Evolutionary conservation across 2,113 vertebrate genomes (phyloP).

Genomic region (Pangasianodon gigas): DNA sequence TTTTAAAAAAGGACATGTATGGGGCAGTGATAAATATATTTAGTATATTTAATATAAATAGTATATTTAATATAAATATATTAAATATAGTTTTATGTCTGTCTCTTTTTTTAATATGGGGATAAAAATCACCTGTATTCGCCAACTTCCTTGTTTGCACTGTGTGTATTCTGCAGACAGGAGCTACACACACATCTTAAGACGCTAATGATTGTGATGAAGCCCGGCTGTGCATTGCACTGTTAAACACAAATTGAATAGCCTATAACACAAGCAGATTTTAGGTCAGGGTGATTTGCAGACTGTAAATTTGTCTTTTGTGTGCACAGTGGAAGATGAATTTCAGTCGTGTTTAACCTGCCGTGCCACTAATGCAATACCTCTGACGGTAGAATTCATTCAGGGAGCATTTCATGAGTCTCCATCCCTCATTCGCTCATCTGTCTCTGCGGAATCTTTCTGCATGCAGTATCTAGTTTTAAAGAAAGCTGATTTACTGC

Average conservation of each 20-base stretch:
- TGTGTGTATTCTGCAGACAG: not conserved
- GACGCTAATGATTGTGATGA: not conserved
- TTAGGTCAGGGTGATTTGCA: slow-evolving; percentile 15
- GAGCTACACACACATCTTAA: not conserved
- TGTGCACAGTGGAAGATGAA: not conserved
- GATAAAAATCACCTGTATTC: not conserved
- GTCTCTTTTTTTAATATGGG: not conserved
- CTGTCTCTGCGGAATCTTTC: not conserved
- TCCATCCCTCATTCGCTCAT: not conserved
- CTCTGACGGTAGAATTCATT: slow-evolving; percentile 4
- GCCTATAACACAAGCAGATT: not conserved
- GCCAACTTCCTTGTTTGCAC: not conserved
- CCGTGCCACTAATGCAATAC: not conserved
- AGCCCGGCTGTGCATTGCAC: not conserved
- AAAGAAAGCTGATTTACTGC: not conserved
- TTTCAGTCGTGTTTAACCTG: slow-evolving; percentile 12
- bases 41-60: too few relatives aligned
- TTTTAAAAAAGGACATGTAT: too few relatives aligned
- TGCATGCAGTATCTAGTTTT: not conserved
- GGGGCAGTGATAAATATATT: not conserved
- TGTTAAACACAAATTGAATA: not conserved
- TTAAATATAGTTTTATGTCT: too few relatives aligned
- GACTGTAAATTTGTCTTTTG: slow-evolving; percentile 8
- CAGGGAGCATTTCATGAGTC: not conserved
- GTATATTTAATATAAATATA: too few relatives aligned